Evolutionary conservation across 2,113 vertebrate species (phyloP), one percentile per base, ranked within the genome.

Genomic region (Aspiorhynchus laticeps): DNA sequence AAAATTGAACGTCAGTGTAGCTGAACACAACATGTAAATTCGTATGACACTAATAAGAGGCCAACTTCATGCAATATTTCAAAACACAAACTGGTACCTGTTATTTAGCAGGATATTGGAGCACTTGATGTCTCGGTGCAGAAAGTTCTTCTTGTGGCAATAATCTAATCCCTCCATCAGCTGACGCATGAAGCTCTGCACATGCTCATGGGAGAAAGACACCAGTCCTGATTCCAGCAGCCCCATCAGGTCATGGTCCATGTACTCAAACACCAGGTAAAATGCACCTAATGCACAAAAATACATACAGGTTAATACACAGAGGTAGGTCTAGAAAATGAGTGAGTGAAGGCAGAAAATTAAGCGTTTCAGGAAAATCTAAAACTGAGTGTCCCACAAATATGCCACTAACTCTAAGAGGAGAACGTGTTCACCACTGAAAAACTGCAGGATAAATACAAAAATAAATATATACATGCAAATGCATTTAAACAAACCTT

Each of bases 221-320:
- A 98, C 97, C 93, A 99, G 93, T 86, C 98, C 98, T 3, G 98
- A 99, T 94, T 99, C 98, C 93, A 99, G 94, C 91, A 99, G 95
- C 91, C 98, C 98, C 98, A 99, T 99, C 93, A 99, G 95, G 91
- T 99, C 98, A 69, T 99, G 98, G 93, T 99, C 98, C 98, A 99
- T 99, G 94, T 99, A 99, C 93, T 99, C 98, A 94, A 99, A 99
- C 89, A 99, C 98, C 94, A 99, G 95, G 91, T 99, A 99, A 95
- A 99, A 99, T 84, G 98, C 98, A 93, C 98, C 98, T 94, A 67
- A 78, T 48, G 26, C 24, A 88, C 4, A 85, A 46, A 51, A 21
- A 69, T 17, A 83, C 61, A 86, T 7, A 61, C 69, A 38, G 11
- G 26, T 24, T 24, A n/a, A 73, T 61, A 61, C 21, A 61, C 21